phyloP scores from a whole-genome alignment of 2,888 invertebrate species.

The Trisateles emortualis region DNA sequence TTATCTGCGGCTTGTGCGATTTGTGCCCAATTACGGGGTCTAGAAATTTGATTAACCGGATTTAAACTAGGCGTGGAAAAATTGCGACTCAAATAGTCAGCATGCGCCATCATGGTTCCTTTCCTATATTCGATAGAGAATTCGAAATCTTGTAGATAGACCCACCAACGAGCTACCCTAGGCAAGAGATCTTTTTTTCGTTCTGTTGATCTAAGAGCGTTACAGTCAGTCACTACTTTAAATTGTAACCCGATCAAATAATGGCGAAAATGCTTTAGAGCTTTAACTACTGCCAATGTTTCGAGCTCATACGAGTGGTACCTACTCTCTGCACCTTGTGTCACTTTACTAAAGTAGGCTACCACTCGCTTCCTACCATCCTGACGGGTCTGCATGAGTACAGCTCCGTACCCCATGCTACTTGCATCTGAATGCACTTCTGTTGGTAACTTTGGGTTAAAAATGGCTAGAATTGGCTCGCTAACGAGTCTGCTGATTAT shows the following conservation, averaged over 20 bases:
- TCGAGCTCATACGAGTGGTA: too few relatives aligned
- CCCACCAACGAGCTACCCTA: slow-evolving; percentile 34
- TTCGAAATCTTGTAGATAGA: slow-evolving; percentile 35
- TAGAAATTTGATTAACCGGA: neutral
- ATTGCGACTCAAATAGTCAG: too few relatives aligned
- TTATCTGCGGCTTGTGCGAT: slow-evolving; percentile 35
- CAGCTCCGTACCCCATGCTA: too few relatives aligned
- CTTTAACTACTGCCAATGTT: too few relatives aligned
- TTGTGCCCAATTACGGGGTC: slow-evolving; percentile 36
- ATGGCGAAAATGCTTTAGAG: too few relatives aligned
- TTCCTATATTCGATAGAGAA: slow-evolving; percentile 37
- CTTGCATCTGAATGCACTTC: slow-evolving; percentile 23
- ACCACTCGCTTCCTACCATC: slow-evolving; percentile 25
- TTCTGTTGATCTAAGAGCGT: slow-evolving; percentile 19
- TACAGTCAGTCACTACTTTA: too few relatives aligned
- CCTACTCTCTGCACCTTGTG: too few relatives aligned
- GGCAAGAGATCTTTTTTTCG: slow-evolving; percentile 33
- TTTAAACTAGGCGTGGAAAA: too few relatives aligned
- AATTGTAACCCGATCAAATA: neutral
- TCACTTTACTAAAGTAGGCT: slow-evolving; percentile 26
- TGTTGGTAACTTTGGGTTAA: slow-evolving; percentile 15
- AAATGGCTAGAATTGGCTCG: slow-evolving; percentile 27
- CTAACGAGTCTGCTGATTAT: slow-evolving; percentile 11
- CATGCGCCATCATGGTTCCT: slow-evolving; percentile 1
- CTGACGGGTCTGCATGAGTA: slow-evolving; percentile 21